Percentiles rank a stretch among this genome's conserved stretches.
Conservation (phyloP, 2,888 invertebrate species). For the Dryocosmus kuriphilus region DNA sequence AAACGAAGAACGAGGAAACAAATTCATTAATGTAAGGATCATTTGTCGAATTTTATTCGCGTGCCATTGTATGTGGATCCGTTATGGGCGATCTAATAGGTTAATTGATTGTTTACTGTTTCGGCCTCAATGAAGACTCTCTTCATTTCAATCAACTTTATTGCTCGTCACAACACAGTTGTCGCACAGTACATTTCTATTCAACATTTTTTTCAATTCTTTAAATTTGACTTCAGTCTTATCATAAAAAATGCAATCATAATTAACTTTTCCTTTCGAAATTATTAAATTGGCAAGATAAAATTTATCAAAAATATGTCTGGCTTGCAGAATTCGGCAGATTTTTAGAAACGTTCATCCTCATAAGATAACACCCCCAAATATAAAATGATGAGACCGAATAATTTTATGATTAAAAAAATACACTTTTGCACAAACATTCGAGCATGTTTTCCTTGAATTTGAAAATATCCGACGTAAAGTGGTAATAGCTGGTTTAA, state of each 20-base stretch:
- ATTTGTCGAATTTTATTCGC: constrained; percentile 25
- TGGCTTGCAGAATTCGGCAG: background rate
- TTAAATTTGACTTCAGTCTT: background rate
- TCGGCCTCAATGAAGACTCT: constrained; percentile 24
- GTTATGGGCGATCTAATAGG: background rate
- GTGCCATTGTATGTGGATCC: constrained; percentile 1
- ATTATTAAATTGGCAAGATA: background rate
- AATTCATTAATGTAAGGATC: background rate
- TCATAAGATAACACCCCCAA: background rate
- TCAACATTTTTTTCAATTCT: background rate
- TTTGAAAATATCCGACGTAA: constrained; percentile 23
- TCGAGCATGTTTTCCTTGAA: constrained; percentile 17
- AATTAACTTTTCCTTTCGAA: background rate
- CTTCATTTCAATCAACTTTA: constrained; percentile 38
- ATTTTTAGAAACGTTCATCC: background rate
- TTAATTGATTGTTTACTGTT: constrained; percentile 34
- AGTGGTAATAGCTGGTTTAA: constrained; percentile 33
- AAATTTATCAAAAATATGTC: background rate
- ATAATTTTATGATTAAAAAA: background rate
- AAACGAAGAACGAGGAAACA: background rate
- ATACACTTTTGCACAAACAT: background rate
- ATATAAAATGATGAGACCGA: background rate
- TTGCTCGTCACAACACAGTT: constrained; percentile 1
- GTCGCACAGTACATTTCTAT: background rate
- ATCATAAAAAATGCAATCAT: background rate